A percentile compares a stretch with the other conserved stretches of the same genome.
Evolutionary conservation across 1,140 invertebrate species (phyloP).

Genomic region (Drosophila sulfurigaster): DNA sequence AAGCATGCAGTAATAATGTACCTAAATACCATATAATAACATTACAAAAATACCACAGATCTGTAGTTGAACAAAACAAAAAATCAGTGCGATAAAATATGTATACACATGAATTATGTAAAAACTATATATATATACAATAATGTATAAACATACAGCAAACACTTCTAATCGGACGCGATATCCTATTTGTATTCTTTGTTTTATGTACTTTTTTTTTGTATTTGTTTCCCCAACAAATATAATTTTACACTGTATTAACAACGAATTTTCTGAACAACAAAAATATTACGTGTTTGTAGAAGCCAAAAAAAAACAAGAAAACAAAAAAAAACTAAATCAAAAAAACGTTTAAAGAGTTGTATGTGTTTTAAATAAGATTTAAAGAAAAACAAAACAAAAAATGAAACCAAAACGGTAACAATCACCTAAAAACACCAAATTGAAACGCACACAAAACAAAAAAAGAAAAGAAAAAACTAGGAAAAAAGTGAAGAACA

Average conservation of each 20-base stretch:
- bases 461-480: background rate
- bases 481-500: too few relatives aligned
- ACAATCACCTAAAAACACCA: conserved; percentile 49
- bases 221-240: background rate
- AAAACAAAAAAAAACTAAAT: conserved; percentile 8
- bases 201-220: conserved; percentile 11
- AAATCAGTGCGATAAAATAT: conserved; percentile 11
- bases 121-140: conserved; percentile 26
- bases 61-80: conserved; percentile 17
- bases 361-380: conserved; percentile 33
- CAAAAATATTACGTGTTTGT: conserved; percentile 42
- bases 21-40: conserved; percentile 35
- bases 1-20: conserved; percentile 48
- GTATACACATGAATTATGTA: conserved; percentile 30
- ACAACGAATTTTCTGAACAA: conserved; percentile 54
- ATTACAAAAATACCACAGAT: conserved; percentile 2
- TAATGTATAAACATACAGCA: conserved; percentile 24
- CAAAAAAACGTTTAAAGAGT: conserved; percentile 19
- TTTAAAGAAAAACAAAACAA: conserved; percentile 2
- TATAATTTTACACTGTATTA: conserved; percentile 36
- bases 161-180: conserved; percentile 26
- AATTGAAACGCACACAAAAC: conserved; percentile 15
- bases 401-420: conserved; percentile 29
- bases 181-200: conserved; percentile 10
- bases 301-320: conserved; percentile 31